Base-by-base conservation (phyloP, 2,797 vertebrate genomes). In the Cossypha heuglini region DNA sequence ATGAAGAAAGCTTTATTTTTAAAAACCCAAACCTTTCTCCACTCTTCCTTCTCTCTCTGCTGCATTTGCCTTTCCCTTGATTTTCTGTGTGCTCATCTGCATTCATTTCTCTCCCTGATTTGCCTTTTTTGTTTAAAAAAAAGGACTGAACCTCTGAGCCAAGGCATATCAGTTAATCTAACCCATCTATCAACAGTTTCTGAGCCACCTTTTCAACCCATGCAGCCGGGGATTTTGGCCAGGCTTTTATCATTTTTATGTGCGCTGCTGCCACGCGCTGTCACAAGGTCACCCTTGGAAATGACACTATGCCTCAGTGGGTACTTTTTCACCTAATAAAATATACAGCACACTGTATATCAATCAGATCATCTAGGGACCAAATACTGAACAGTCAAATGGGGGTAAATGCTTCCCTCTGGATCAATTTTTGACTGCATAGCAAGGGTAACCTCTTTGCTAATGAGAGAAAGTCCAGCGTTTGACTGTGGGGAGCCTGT, bases 211-310 rank as follows among this genome's bases (percentile, higher is more conserved):
- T 80, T 91, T 69, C 91, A 91, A 71, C 69, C 73, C 63, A 29
- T 43, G 71, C 85, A 95, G 88, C 42, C 51, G 0, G 82, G 79
- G 85, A 79, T 91, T 94, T 94, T 92, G 91, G 82, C 76, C 85
- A 92, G 67, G 72, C 51, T 97, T 96, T 95, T 90, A 96, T 96
- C 96, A 96, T 96, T 96, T 96, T 97, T 95, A 97, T 96, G 94
- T 91, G 88, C 18, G 1, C 67, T 86, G 87, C 94, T 89, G 78
- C 92, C 46, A 6, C 86, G 83, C 59, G 9, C 88, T 96, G 95
- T 95, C 96, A 95, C 95, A 97, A 96, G 90, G 96, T 97, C 96
- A 97, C 93, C 96, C 94, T 86, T 93, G 85, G 90, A 96, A 97
- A 96, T 86, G 89, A 93, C 93, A 88, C 80, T 90, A 96, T 94